phyloP scores from a whole-genome alignment of 2,888 invertebrate genomes.

The Limnephilus marmoratus region DNA sequence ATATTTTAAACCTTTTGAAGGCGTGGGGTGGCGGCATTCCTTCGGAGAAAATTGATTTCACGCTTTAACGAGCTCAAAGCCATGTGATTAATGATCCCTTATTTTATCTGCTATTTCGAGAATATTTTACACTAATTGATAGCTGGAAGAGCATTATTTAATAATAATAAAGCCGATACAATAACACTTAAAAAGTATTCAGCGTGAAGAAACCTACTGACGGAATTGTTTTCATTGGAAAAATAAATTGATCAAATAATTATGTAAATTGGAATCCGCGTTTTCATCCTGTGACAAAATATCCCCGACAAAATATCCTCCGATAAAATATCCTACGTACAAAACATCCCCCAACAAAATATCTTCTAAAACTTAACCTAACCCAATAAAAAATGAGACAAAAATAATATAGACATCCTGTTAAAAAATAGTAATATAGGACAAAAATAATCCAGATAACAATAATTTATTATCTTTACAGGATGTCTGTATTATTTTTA shows the following conservation, averaged over 20 bases:
- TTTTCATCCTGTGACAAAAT: no score
- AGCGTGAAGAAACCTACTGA: neutral
- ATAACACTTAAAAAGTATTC: neutral
- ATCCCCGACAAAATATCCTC: no score
- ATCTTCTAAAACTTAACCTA: no score
- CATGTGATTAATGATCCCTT: slow-evolving; percentile 31
- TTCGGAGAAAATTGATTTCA: slow-evolving; percentile 38
- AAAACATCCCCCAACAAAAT: no score
- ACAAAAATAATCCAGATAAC: no score
- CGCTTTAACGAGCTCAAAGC: slow-evolving; percentile 31
- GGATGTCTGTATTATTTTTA: no score
- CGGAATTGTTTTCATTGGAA: neutral
- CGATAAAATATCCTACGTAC: no score
- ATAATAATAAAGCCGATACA: neutral
- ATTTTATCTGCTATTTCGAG: slow-evolving; percentile 28
- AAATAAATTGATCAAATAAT: neutral
- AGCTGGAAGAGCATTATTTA: neutral
- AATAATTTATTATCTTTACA: no score
- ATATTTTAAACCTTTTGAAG: neutral
- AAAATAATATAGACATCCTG: no score
- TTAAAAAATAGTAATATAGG: no score
- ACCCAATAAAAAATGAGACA: no score
- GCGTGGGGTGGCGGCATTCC: neutral
- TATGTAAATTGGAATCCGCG: no score
- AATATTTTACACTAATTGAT: slow-evolving; percentile 27